These are phyloP conservation scores for Heliconius aoede DNA, from an alignment of 2,888 invertebrate species.

Conservation along the genomic window DNA sequence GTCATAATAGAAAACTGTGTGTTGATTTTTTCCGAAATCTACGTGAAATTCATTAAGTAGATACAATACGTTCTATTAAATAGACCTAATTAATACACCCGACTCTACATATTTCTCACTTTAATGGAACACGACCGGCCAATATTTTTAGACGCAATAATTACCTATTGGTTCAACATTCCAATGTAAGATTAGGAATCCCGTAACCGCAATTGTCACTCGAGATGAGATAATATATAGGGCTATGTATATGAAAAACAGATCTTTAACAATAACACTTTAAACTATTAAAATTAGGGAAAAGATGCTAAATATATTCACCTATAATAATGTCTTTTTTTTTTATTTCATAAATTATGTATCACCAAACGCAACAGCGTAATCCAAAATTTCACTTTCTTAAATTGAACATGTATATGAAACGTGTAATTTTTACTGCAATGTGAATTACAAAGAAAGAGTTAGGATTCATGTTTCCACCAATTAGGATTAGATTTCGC, in stretches of 20 bases:
- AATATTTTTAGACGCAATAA: slow-evolving; percentile 23
- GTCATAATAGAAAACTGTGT: not conserved
- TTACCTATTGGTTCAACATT: slow-evolving; percentile 7
- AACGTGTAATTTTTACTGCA: slow-evolving; percentile 31
- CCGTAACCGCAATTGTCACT: slow-evolving; percentile 36
- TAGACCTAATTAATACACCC: not conserved
- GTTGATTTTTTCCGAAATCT: not conserved
- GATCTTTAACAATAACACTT: too few relatives aligned
- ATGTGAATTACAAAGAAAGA: slow-evolving; percentile 43
- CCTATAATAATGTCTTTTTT: too few relatives aligned
- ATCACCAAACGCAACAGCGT: not conserved
- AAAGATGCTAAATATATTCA: not conserved
- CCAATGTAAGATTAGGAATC: slow-evolving; percentile 30
- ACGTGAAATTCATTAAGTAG: not conserved
- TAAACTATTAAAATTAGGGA: not conserved
- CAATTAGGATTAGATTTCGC: slow-evolving; percentile 61
- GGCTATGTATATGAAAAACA: too few relatives aligned
- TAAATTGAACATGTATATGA: slow-evolving; percentile 11
- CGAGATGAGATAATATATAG: slow-evolving; percentile 1
- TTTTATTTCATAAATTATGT: too few relatives aligned
- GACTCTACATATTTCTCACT: not conserved
- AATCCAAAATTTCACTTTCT: not conserved
- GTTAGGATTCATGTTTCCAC: slow-evolving; percentile 59
- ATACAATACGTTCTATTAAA: not conserved
- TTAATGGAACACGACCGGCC: not conserved